phyloP scores from a whole-genome alignment of 2,888 invertebrate genomes.

The Melanostoma scalare region DNA sequence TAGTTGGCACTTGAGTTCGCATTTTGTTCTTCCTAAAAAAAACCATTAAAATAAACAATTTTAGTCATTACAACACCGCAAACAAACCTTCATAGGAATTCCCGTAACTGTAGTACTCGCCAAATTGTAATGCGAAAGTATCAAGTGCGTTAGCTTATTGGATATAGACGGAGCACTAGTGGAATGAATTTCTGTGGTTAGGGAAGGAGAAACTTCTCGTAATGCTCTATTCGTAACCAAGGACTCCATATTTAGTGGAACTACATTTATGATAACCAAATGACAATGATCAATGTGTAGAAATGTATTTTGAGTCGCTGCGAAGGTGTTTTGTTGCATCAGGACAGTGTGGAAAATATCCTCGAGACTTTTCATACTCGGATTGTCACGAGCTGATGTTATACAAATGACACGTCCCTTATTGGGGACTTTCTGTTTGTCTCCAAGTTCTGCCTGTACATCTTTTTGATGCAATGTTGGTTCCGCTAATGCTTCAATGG shows the following conservation, averaged over 20 bases:
- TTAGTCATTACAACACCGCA: not conserved
- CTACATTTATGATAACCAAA: slow-evolving; percentile 93
- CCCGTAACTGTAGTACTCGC: slow-evolving; percentile 98
- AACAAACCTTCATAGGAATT: slow-evolving; percentile 95
- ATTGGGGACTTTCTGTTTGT: slow-evolving; percentile 75
- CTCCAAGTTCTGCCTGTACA: slow-evolving; percentile 38
- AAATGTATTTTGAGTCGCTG: slow-evolving; percentile 84
- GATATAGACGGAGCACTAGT: slow-evolving; percentile 89
- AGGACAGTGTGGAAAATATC: slow-evolving; percentile 93
- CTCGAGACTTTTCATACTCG: slow-evolving; percentile 92
- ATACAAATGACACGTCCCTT: slow-evolving; percentile 93
- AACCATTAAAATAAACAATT: slow-evolving; percentile 74
- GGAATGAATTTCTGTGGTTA: slow-evolving; percentile 91
- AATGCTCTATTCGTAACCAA: slow-evolving; percentile 88
- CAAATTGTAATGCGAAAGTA: slow-evolving; percentile 93
- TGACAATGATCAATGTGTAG: slow-evolving; percentile 93
- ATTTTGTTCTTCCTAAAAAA: slow-evolving; percentile 92
- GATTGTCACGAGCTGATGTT: slow-evolving; percentile 93
- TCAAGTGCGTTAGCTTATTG: slow-evolving; percentile 88
- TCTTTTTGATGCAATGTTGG: slow-evolving; percentile 62
- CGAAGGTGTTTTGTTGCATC: slow-evolving; percentile 90
- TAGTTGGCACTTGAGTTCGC: slow-evolving; percentile 99
- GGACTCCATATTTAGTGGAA: slow-evolving; percentile 90
- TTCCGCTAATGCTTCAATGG: slow-evolving; percentile 90
- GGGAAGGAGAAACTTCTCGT: slow-evolving; percentile 88